These are phyloP conservation scores for Conops quadrifasciatus DNA, from an alignment of 2,888 invertebrate species.

Conservation along the genomic window DNA sequence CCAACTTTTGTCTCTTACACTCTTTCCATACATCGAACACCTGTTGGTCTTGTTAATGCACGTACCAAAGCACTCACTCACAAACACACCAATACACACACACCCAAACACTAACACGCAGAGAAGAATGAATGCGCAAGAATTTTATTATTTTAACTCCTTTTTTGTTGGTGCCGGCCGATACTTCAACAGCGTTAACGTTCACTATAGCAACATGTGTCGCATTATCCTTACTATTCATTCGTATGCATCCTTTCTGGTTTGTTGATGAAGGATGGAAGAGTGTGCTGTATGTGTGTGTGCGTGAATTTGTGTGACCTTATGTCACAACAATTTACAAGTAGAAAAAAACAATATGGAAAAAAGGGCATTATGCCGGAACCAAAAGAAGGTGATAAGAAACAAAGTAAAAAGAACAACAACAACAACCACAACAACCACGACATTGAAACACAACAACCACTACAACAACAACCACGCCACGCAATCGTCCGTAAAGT, in stretches of 20 bases:
- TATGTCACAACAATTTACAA: constrained; percentile 34
- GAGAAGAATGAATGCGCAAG: background rate
- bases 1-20: no score
- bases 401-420: constrained; percentile 16
- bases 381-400: constrained; percentile 52
- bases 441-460: background rate
- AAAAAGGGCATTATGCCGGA: constrained; percentile 12
- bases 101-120: background rate
- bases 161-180: no score
- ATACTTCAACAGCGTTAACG: no score
- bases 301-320: constrained; percentile 18
- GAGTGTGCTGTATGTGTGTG: background rate
- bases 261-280: no score
- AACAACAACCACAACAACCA: constrained; percentile 1
- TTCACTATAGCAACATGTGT: no score
- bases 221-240: no score
- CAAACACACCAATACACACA: background rate
- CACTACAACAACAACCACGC: background rate
- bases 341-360: constrained; percentile 40
- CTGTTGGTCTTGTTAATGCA: no score
- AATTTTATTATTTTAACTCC: no score
- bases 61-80: background rate
- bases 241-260: no score
- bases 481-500: background rate
- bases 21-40: no score